Conservation (phyloP, 2,113 vertebrate species). For the Dunckerocampus dactyliophorus region DNA sequence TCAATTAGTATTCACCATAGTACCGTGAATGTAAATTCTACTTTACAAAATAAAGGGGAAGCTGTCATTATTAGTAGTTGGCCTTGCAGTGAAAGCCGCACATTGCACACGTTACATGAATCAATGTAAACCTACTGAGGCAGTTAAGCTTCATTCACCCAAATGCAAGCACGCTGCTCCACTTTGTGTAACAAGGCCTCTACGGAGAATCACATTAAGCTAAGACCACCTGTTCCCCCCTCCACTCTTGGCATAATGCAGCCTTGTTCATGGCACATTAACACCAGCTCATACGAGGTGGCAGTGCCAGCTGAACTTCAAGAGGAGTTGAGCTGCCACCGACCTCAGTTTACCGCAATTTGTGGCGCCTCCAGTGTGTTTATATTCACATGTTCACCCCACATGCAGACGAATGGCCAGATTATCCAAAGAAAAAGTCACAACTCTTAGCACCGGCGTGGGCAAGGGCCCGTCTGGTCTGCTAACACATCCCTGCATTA, state of each 20-base stretch:
- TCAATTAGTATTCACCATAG: not conserved
- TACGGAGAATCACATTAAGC: constrained; percentile 41
- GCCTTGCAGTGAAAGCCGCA: not conserved
- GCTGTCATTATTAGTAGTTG: no score
- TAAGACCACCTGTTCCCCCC: constrained; percentile 70
- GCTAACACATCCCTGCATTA: constrained; percentile 60
- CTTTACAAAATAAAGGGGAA: not conserved
- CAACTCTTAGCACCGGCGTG: constrained; percentile 76
- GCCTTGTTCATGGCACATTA: constrained; percentile 73
- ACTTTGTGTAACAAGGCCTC: constrained; percentile 45
- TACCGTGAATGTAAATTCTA: not conserved
- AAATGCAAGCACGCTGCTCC: constrained; percentile 49
- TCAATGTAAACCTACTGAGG: constrained; percentile 32
- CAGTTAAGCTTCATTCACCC: constrained; percentile 44
- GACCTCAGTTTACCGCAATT: constrained; percentile 63
- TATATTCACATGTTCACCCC: constrained; percentile 81
- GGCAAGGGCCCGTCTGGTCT: constrained; percentile 72
- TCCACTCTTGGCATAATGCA: constrained; percentile 65
- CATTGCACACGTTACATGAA: constrained; percentile 15
- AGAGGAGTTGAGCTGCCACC: constrained; percentile 67
- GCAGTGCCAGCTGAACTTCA: constrained; percentile 76
- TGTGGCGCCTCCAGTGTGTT: constrained; percentile 80
- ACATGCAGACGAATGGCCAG: constrained; percentile 72
- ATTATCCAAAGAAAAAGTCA: constrained; percentile 67
- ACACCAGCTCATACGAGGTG: constrained; percentile 62